Conservation (phyloP, 1,140 invertebrate genomes). For the Caenorhabditis tropicalis region DNA sequence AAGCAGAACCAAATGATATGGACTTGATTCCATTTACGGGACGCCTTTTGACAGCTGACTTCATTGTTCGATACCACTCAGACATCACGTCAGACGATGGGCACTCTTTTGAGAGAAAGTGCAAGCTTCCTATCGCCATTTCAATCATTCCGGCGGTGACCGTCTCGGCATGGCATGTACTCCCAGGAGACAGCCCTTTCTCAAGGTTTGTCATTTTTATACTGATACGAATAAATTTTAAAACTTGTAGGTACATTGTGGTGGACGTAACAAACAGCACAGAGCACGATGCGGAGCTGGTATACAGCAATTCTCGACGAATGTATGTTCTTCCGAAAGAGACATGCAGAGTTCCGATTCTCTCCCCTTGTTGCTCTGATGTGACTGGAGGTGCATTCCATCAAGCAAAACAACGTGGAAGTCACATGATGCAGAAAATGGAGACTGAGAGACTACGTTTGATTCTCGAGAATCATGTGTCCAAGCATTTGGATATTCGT, state of each 20-base stretch:
- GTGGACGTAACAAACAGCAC: conserved; percentile 70
- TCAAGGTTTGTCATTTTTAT: conserved; percentile 57
- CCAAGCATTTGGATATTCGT: conserved; percentile 68
- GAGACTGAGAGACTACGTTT: conserved; percentile 67
- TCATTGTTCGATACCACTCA: conserved; percentile 65
- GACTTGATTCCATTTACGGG: conserved; percentile 71
- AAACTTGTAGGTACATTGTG: conserved; percentile 55
- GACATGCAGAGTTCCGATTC: conserved; percentile 68
- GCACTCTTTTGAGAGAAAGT: conserved; percentile 50
- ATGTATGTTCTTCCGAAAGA: conserved; percentile 69
- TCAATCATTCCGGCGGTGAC: conserved; percentile 69
- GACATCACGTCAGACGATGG: conserved; percentile 59
- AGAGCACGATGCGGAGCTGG: conserved; percentile 69
- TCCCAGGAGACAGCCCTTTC: conserved; percentile 66
- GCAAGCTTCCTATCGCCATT: conserved; percentile 63
- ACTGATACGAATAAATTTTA: not conserved
- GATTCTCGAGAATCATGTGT: conserved; percentile 64
- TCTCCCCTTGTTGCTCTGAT: conserved; percentile 69
- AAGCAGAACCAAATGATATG: conserved; percentile 54
- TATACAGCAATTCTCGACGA: conserved; percentile 58
- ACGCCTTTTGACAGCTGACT: conserved; percentile 63
- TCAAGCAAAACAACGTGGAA: conserved; percentile 61
- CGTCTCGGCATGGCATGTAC: conserved; percentile 68
- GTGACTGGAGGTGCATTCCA: conserved; percentile 64
- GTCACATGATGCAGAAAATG: conserved; percentile 70